Percentiles rank a stretch among this genome's conserved stretches.
Evolutionary conservation across 2,797 vertebrate genomes (phyloP).

Genomic region (Staurois parvus): DNA sequence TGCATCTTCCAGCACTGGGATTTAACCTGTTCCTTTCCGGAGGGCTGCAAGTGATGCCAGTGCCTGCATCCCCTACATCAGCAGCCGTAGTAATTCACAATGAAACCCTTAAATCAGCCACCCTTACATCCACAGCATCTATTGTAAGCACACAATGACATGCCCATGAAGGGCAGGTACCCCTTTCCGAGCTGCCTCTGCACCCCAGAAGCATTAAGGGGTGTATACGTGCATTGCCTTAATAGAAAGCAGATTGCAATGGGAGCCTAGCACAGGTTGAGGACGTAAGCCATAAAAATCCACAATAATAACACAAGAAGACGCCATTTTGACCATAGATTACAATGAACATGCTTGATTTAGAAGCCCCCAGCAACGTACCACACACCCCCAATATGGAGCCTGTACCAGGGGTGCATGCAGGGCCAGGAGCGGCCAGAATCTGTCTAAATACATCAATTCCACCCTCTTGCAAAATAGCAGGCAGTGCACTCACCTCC

Average conservation of each 20-base stretch:
- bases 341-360: slow-evolving; percentile 66
- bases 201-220: slow-evolving; percentile 9
- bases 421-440: slow-evolving; percentile 5
- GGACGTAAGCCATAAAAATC: slow-evolving; percentile 11
- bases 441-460: neutral
- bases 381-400: slow-evolving; percentile 32
- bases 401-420: slow-evolving; percentile 8
- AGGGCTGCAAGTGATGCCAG: slow-evolving; percentile 14
- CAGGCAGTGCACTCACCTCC: slow-evolving; percentile 75
- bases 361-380: slow-evolving; percentile 59
- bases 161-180: neutral
- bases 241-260: slow-evolving; percentile 9
- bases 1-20: slow-evolving; percentile 55
- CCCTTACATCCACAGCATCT: neutral
- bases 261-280: slow-evolving; percentile 33
- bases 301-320: slow-evolving; percentile 60
- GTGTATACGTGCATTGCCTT: slow-evolving; percentile 1
- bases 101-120: slow-evolving; percentile 17
- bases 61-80: neutral
- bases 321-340: slow-evolving; percentile 84
- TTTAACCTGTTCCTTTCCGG: slow-evolving; percentile 44
- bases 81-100: slow-evolving; percentile 5
- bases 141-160: neutral
- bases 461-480: slow-evolving; percentile 8
- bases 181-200: neutral